Evolutionary conservation across 2,888 invertebrate species (phyloP), one percentile per base, ranked within the genome.

Genomic region (Diloba caeruleocephala): DNA sequence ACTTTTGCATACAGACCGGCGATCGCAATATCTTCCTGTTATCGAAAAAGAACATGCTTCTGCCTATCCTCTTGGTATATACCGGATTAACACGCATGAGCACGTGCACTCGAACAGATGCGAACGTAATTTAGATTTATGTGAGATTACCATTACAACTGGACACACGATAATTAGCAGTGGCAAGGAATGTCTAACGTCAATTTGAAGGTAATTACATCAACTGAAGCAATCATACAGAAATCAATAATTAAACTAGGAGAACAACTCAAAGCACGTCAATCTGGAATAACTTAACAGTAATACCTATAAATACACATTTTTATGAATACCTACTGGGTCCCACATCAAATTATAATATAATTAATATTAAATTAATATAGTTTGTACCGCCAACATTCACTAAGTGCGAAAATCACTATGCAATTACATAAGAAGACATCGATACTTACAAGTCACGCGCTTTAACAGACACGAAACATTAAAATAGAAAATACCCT

Each of bases 241-340:
- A 66, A 75, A 76, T 66, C 69, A 60, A 74, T 72, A 68, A 69
- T 69, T 71, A 73, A 69, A 65, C 76, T 74, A 77, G 66, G 71
- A 78, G 71, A 76, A 82, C 76, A 78, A 82, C 84, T 78, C 87
- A 82, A 83, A 87, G 84, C 85, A 82, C 79, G 84, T 86, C 86
- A 85, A 86, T 85, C 81, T 87, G 88, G 88, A 91, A 89, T 88
- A 91, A 90, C 88, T 90, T 90, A 91, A 86, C 73, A 83, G 77
- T 89, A 90, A 89, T 87, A 90, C 90, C 90, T 89, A 90, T 78
- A 84, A 82, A 86, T 88, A 88, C 81, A 85, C 66, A 74, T 80
- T 85, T 52, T 84, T 81, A 82, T 78, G 80, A 87, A 85, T 87
- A 90, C 76, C 89, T 90, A 91, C 85, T 86, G 91, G 90, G 90